Conservation (phyloP, 2,888 invertebrate species). For the Sinohyriopsis cumingii region DNA sequence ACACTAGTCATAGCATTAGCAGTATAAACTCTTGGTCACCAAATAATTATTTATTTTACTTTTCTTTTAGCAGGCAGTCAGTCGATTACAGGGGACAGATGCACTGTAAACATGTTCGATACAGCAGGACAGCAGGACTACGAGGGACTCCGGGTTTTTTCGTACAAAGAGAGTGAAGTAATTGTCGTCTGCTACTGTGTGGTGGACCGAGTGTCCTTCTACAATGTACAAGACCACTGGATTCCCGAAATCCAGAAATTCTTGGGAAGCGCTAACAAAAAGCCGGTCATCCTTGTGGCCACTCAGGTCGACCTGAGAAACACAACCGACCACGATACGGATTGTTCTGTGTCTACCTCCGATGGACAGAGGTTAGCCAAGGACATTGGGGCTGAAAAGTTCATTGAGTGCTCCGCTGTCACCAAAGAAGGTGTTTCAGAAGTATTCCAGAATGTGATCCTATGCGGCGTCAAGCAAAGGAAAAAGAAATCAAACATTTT, state of each 20-base stretch:
- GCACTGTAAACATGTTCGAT: constrained; percentile 54
- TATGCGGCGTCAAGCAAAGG: constrained; percentile 40
- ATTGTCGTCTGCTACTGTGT: constrained; percentile 55
- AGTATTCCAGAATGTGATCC: constrained; percentile 50
- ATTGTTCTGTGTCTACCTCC: constrained; percentile 20
- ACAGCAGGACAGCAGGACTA: constrained; percentile 58
- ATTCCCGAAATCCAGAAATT: constrained; percentile 49
- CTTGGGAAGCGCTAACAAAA: constrained; percentile 33
- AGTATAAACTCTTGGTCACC: too few species aligned
- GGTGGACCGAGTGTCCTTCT: constrained; percentile 50
- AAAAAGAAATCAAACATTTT: constrained; percentile 41
- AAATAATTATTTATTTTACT: not conserved
- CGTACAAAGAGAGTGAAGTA: constrained; percentile 55
- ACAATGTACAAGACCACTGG: constrained; percentile 50
- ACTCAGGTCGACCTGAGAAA: constrained; percentile 47
- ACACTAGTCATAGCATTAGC: too few species aligned
- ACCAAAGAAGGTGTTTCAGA: constrained; percentile 41
- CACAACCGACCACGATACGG: not conserved
- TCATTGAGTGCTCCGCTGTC: constrained; percentile 47
- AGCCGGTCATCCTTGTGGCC: constrained; percentile 52
- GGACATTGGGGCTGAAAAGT: constrained; percentile 45
- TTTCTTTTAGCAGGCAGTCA: constrained; percentile 39
- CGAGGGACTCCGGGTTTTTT: constrained; percentile 49
- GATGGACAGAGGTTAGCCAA: constrained; percentile 47
- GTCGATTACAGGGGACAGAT: constrained; percentile 50